A percentile compares a stretch with the other conserved stretches of the same genome.
These are phyloP conservation scores for Teleogryllus oceanicus DNA, from an alignment of 2,888 invertebrate species.

Conservation along the genomic window DNA sequence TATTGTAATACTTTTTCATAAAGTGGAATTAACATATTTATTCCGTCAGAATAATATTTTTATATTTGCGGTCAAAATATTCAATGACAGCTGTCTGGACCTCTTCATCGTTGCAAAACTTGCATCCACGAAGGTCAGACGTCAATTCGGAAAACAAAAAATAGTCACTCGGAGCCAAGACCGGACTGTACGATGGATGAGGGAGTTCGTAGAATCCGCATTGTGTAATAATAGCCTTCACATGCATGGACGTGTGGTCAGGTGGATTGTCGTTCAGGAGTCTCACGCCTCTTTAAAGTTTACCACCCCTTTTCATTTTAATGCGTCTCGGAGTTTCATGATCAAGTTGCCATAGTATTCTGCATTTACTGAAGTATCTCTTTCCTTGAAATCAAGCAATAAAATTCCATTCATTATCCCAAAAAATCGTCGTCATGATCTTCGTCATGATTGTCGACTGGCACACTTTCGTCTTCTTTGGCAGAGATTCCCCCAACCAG, in stretches of 20 bases:
- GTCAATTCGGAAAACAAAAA: neutral
- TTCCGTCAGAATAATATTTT: neutral
- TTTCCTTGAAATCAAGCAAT: too few relatives aligned
- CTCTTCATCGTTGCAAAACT: constrained; percentile 18
- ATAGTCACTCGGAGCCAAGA: neutral
- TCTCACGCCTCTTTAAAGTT: neutral
- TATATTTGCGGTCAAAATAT: neutral
- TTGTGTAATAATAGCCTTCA: too few relatives aligned
- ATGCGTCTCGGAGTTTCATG: too few relatives aligned
- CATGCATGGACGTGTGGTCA: too few relatives aligned
- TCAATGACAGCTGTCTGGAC: neutral
- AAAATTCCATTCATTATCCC: too few relatives aligned
- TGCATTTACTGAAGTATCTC: too few relatives aligned
- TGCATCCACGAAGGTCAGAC: neutral
- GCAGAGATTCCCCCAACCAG: neutral
- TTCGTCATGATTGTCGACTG: too few relatives aligned
- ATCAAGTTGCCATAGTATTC: too few relatives aligned
- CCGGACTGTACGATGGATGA: too few relatives aligned
- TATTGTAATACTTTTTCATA: neutral
- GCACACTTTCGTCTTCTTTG: neutral
- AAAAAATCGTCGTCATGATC: too few relatives aligned
- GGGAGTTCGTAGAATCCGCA: too few relatives aligned
- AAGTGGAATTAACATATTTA: neutral
- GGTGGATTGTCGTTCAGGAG: too few relatives aligned
- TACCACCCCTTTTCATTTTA: neutral